A percentile compares a stretch with the other conserved stretches of the same genome.
phyloP scores from a whole-genome alignment of 2,888 invertebrate species.

The Caenorhabditis virilis region DNA sequence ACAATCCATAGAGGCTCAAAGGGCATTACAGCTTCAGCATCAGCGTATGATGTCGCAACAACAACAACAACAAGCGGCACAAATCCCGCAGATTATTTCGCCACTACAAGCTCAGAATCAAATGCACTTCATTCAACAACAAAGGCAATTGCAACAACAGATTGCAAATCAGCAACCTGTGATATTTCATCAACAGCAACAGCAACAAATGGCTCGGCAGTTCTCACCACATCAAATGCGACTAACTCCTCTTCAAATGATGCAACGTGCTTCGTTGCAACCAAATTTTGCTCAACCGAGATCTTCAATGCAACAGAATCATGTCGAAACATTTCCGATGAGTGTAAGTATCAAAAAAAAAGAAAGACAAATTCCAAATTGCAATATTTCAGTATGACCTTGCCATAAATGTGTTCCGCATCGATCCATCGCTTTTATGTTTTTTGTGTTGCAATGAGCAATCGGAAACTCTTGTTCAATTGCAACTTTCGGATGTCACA shows the following conservation, averaged over 20 bases:
- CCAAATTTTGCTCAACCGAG: too few relatives aligned
- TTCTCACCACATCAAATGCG: not conserved
- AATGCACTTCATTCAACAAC: not conserved
- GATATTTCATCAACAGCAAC: not conserved
- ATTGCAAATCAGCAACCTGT: not conserved
- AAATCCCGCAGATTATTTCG: too few relatives aligned
- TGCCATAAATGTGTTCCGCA: not conserved
- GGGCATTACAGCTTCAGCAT: not conserved
- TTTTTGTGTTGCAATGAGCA: not conserved
- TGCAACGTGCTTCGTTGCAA: too few relatives aligned
- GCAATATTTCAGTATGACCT: too few relatives aligned
- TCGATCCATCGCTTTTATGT: not conserved
- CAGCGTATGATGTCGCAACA: not conserved
- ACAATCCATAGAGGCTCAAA: not conserved
- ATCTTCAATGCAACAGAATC: too few relatives aligned
- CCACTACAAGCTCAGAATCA: too few relatives aligned
- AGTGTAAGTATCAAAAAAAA: too few relatives aligned
- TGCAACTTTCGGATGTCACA: too few relatives aligned
- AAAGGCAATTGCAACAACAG: constrained; percentile 1
- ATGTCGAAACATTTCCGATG: too few relatives aligned
- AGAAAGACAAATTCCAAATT: too few relatives aligned
- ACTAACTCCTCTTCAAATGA: not conserved
- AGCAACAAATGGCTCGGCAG: not conserved
- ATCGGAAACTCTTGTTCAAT: too few relatives aligned
- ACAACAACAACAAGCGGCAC: not conserved